These are phyloP conservation scores for Caenorhabditis plicata DNA, from an alignment of 2,888 invertebrate species.

Conservation along the genomic window DNA sequence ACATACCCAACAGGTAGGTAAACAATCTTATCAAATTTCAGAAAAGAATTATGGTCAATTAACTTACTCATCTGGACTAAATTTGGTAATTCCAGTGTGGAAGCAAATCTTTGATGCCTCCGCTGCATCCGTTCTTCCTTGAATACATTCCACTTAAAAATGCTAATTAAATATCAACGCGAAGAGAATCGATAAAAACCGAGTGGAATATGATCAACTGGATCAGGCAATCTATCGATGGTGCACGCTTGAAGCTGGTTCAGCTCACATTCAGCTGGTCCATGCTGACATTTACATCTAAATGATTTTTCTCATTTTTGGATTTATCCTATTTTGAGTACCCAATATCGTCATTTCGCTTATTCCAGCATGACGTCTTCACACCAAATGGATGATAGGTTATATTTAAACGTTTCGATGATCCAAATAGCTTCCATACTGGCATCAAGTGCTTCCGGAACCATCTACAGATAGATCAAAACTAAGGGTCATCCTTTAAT, in stretches of 20 bases:
- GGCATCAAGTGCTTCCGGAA: constrained; percentile 28
- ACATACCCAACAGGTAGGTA: no score
- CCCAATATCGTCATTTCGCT: constrained; percentile 5
- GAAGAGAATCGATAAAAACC: constrained; percentile 2
- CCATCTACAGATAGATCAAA: constrained; percentile 19
- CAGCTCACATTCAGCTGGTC: constrained; percentile 21
- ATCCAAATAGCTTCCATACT: constrained; percentile 21
- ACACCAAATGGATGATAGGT: constrained; percentile 31
- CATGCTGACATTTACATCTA: constrained; percentile 32
- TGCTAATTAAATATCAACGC: neutral
- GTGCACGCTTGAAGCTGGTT: constrained; percentile 28
- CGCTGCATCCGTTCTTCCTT: constrained; percentile 21
- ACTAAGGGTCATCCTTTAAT: neutral
- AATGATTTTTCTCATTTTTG: neutral
- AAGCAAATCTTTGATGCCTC: constrained; percentile 21
- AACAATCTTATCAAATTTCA: no score
- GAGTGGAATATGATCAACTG: constrained; percentile 18
- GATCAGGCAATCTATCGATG: constrained; percentile 25
- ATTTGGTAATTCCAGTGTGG: constrained; percentile 6
- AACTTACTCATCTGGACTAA: neutral
- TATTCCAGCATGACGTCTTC: constrained; percentile 21
- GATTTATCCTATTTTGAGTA: neutral
- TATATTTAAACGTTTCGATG: constrained; percentile 14
- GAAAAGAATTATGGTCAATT: neutral
- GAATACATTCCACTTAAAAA: constrained; percentile 28